These are phyloP conservation scores for Philopotamus ludificatus DNA, from an alignment of 1,140 invertebrate genomes.

Conservation along the genomic window DNA sequence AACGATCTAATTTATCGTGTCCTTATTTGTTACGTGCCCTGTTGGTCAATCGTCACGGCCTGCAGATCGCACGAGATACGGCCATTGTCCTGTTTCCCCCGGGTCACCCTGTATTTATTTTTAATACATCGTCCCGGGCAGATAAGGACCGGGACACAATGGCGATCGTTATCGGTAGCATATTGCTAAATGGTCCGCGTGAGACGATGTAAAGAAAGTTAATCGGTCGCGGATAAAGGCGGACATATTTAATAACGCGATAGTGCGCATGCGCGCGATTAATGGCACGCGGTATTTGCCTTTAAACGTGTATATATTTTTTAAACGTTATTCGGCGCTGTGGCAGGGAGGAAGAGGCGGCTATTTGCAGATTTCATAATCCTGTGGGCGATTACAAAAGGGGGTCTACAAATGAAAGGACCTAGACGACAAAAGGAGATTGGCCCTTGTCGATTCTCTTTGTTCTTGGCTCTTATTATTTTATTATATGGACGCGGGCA, in stretches of 20 bases:
- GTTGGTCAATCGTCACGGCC: conserved; percentile 22
- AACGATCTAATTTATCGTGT: conserved; percentile 42
- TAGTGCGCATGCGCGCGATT: too few species aligned
- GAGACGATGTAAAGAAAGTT: not conserved
- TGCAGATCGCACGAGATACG: conserved; percentile 6
- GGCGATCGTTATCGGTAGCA: conserved; percentile 4
- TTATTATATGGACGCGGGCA: too few species aligned
- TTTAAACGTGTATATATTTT: too few species aligned
- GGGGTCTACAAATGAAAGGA: not conserved
- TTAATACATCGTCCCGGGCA: too few species aligned
- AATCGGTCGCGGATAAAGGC: too few species aligned
- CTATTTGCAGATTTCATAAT: not conserved
- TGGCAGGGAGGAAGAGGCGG: not conserved
- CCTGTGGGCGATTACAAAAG: not conserved
- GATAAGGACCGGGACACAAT: not conserved
- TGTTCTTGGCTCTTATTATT: not conserved
- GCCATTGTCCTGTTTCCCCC: not conserved
- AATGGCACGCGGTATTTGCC: too few species aligned
- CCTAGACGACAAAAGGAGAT: not conserved
- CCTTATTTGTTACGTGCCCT: conserved; percentile 41
- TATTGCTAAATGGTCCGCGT: not conserved
- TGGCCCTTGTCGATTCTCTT: not conserved
- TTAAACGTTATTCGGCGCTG: too few species aligned
- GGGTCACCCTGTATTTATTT: too few species aligned
- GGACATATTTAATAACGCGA: too few species aligned